Evolutionary conservation across 2,113 vertebrate species (phyloP).

Genomic region (Atherinomorus stipes): DNA sequence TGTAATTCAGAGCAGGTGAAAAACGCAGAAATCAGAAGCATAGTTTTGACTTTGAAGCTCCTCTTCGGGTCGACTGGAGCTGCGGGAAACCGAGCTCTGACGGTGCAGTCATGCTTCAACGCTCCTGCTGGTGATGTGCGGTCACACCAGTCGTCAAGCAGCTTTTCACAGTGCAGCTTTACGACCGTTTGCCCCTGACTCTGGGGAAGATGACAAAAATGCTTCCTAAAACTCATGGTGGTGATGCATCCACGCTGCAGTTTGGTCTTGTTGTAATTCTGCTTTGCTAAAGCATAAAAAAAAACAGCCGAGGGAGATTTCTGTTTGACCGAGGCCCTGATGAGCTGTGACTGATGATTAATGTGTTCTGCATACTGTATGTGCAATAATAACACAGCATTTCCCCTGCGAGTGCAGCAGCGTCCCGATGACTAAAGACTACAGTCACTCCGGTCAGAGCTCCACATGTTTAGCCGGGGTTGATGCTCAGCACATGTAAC

Average conservation of each 20-base stretch:
- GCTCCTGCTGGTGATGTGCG: too few species aligned
- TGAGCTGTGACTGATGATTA: conserved; percentile 36
- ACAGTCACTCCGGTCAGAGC: not conserved
- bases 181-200: too few species aligned
- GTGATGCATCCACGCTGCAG: conserved; percentile 21
- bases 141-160: too few species aligned
- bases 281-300: conserved; percentile 35
- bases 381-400: conserved; percentile 24
- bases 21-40: too few species aligned
- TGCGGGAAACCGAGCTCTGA: too few species aligned
- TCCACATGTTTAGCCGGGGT: conserved; percentile 1
- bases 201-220: too few species aligned
- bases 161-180: too few species aligned
- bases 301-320: conserved; percentile 28
- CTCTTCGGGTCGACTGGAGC: too few species aligned
- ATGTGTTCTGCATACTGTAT: conserved; percentile 25
- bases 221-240: not conserved
- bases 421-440: not conserved
- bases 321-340: conserved; percentile 19
- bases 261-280: not conserved
- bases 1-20: too few species aligned
- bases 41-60: too few species aligned
- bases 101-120: too few species aligned
- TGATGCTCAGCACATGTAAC: not conserved
- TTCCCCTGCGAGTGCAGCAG: not conserved